Evolutionary conservation across 92 coral and sea anemone species (phyloP), one percentile per base, ranked within the genome.

Genomic region (Epizoanthus stellaris): DNA sequence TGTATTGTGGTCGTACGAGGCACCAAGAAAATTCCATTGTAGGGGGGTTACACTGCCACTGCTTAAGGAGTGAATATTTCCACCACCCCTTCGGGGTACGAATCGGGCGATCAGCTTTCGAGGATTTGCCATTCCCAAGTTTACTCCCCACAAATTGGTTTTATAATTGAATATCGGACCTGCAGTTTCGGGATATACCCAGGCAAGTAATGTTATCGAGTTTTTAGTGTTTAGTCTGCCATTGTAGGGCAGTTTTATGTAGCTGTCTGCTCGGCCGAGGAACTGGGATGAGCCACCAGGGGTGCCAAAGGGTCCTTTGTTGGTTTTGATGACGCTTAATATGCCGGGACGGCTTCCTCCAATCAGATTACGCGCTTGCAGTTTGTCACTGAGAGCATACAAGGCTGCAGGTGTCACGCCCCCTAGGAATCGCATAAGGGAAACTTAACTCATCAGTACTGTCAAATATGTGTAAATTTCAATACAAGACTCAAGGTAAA

Each of bases 1-100:
- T 10, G 72, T 42, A 4, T 23, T 13, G 43, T 79, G 59, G 40
- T 79, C 72, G 72, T 79, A 79, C 2, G 83, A 79, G 3, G 58
- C 58, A 43, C 83, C 83, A n/a, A 79, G 43, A 62, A 79, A 79
- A 49, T 79, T 79, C 83, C 83, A 79, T 4, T 62, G 49, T n/a
- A 45, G 42, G 4, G 83, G 83, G 2, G 83, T 79, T 23, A 79
- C 59, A 21, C 83, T 79, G 14, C 72, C 66, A 23, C 71, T 79
- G n/a, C 70, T 40, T 45, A 79, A 63, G 21, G 83, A 62, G 43
- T 15, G 45, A 16, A 40, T 20, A 13, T 40, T 79, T 63, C 71
- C 38, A 5, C 67, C 19, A 43, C 80, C 34, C 65, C n/a, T 20
- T 15, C 72, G 72, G 47, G 57, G 59, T 12, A 63, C 58, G 20